A percentile compares a stretch with the other conserved stretches of the same genome.
Evolutionary conservation across 2,113 vertebrate species (phyloP).

Genomic region (Polypterus senegalus): DNA sequence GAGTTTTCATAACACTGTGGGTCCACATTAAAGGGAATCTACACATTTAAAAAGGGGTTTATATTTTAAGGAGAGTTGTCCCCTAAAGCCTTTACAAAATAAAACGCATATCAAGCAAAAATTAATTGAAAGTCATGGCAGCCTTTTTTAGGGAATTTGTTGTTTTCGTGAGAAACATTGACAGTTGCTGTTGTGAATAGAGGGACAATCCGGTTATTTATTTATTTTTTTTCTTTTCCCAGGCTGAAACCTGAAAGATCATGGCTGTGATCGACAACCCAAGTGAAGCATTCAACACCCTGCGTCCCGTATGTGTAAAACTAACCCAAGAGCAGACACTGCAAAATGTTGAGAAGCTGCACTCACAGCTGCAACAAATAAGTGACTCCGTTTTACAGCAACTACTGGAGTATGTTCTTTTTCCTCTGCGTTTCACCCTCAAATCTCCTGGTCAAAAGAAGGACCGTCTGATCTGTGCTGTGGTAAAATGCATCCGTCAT

Average conservation of each 20-base stretch:
- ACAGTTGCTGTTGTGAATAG: background rate
- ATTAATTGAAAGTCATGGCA: background rate
- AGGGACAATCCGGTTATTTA: background rate
- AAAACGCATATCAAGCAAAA: no score
- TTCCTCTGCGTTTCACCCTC: constrained; percentile 76
- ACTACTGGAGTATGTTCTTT: constrained; percentile 85
- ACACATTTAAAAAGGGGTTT: no score
- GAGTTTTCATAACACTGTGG: no score
- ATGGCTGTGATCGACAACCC: constrained; percentile 74
- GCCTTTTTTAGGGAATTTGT: no score
- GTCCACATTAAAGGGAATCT: no score
- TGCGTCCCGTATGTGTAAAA: constrained; percentile 75
- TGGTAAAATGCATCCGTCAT: constrained; percentile 56
- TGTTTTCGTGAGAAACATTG: background rate
- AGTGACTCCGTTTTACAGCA: constrained; percentile 68
- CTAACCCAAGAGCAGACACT: constrained; percentile 63
- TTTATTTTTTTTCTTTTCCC: constrained; percentile 2
- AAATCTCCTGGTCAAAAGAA: constrained; percentile 56
- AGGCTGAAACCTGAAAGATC: constrained; percentile 17
- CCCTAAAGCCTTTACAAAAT: no score
- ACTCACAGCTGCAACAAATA: constrained; percentile 43
- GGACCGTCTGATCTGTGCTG: constrained; percentile 55
- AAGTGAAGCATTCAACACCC: constrained; percentile 66
- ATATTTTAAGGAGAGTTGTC: no score
- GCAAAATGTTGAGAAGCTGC: constrained; percentile 56